Evolutionary conservation across 2,797 vertebrate species (phyloP).

Genomic region (Erethizon dorsatum): DNA sequence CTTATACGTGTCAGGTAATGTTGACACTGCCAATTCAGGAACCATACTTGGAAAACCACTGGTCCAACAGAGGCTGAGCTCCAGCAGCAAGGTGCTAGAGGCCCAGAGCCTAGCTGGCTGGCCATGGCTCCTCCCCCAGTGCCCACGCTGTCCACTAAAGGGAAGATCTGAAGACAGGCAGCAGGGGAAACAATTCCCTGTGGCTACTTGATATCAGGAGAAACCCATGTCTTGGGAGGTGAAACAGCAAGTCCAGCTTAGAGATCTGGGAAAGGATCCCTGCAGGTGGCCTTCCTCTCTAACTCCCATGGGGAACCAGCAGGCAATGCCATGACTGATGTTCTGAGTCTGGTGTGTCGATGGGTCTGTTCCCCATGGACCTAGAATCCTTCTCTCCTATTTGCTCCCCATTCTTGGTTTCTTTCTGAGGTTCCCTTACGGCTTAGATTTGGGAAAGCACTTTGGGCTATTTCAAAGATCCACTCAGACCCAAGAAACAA

Average conservation of each 20-base stretch:
- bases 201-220: neutral
- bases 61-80: neutral
- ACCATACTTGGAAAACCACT: neutral
- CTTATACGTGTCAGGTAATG: neutral
- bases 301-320: accelerated
- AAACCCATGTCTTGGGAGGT: neutral
- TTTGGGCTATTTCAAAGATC: neutral
- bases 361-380: too few species aligned
- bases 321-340: neutral
- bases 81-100: too few species aligned
- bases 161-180: neutral
- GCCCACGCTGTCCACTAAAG: neutral
- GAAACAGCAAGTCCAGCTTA: neutral
- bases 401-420: neutral
- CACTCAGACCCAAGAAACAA: neutral
- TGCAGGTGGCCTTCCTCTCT: neutral
- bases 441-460: neutral
- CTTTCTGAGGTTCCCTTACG: neutral
- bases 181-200: accelerated
- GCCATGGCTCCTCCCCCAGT: accelerated
- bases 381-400: accelerated
- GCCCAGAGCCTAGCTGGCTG: neutral
- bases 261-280: neutral
- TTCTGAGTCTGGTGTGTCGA: neutral
- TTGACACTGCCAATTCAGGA: accelerated